phyloP scores from a whole-genome alignment of 35 echinoderm and acorn worm genomes.

The Eucidaris tribuloides region DNA sequence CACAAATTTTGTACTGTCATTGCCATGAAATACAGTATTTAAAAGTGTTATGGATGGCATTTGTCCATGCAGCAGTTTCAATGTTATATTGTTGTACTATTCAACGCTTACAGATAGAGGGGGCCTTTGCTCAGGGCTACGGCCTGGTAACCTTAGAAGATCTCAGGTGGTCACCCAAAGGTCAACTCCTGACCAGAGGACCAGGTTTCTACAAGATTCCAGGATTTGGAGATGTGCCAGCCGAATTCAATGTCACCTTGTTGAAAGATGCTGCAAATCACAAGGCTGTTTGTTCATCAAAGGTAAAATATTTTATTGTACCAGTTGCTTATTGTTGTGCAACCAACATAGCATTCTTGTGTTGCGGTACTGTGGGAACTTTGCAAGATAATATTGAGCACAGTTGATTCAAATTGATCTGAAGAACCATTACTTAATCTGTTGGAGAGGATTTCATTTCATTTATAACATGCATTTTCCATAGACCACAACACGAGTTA shows the following conservation, averaged over 20 bases:
- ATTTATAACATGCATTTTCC: too few species aligned
- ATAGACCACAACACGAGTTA: too few species aligned
- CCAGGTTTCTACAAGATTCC: conserved; percentile 94
- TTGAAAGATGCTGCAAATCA: conserved; percentile 55
- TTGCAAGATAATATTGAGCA: not conserved
- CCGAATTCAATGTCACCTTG: conserved; percentile 73
- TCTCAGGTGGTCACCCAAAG: conserved; percentile 56
- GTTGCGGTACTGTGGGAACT: not conserved
- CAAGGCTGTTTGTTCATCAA: conserved; percentile 67
- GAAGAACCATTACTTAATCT: too few species aligned
- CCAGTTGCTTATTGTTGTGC: not conserved
- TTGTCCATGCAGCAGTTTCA: too few species aligned
- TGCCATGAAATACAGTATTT: too few species aligned
- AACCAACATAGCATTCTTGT: not conserved
- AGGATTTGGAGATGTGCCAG: conserved; percentile 65
- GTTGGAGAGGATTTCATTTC: too few species aligned
- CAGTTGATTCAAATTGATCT: not conserved
- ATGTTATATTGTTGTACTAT: too few species aligned
- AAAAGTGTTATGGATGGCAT: too few species aligned
- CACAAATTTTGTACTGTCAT: too few species aligned
- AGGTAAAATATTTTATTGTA: conserved; percentile 34
- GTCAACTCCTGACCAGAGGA: conserved; percentile 84
- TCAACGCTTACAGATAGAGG: conserved; percentile 98
- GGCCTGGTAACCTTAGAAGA: conserved; percentile 76
- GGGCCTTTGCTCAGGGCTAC: conserved; percentile 84